A percentile compares a stretch with the other conserved stretches of the same genome.
Conservation (phyloP, 2,888 invertebrate species). For the Aspidiotus destructor region DNA sequence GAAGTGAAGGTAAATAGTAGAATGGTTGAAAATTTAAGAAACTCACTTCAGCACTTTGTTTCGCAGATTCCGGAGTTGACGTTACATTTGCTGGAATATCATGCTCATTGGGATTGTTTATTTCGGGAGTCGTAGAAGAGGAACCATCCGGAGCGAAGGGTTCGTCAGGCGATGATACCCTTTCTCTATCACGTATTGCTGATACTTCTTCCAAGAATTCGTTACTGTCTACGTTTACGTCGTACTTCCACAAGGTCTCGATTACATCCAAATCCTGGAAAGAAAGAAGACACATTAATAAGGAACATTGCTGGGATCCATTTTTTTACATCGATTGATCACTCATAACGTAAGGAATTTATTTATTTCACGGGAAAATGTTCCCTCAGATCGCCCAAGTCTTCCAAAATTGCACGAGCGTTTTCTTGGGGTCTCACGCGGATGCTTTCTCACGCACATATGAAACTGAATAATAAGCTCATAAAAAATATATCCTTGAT, state of each 20-base stretch:
- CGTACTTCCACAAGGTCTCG: slow-evolving; percentile 26
- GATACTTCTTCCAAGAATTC: slow-evolving; percentile 10
- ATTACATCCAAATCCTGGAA: slow-evolving; percentile 26
- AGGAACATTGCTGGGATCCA: neutral
- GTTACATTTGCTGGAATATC: slow-evolving; percentile 19
- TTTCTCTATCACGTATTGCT: slow-evolving; percentile 1
- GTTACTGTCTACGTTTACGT: slow-evolving; percentile 16
- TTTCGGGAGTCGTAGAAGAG: slow-evolving; percentile 16
- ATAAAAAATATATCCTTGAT: too few species aligned
- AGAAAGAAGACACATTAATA: neutral
- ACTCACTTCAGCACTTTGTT: too few species aligned
- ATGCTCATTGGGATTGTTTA: slow-evolving; percentile 12
- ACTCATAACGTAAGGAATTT: too few species aligned
- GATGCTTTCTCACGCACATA: too few species aligned
- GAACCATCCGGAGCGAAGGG: slow-evolving; percentile 26
- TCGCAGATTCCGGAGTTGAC: neutral
- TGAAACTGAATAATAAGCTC: too few species aligned
- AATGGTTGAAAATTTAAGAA: too few species aligned
- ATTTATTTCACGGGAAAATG: too few species aligned
- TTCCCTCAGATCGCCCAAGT: too few species aligned
- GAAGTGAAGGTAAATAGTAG: too few species aligned
- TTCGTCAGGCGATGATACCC: slow-evolving; percentile 21
- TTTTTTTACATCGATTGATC: neutral
- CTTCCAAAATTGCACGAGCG: too few species aligned
- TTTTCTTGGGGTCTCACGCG: too few species aligned